Evolutionary conservation across 1,140 invertebrate species (phyloP).

Genomic region (Leptinotarsa lineolata): DNA sequence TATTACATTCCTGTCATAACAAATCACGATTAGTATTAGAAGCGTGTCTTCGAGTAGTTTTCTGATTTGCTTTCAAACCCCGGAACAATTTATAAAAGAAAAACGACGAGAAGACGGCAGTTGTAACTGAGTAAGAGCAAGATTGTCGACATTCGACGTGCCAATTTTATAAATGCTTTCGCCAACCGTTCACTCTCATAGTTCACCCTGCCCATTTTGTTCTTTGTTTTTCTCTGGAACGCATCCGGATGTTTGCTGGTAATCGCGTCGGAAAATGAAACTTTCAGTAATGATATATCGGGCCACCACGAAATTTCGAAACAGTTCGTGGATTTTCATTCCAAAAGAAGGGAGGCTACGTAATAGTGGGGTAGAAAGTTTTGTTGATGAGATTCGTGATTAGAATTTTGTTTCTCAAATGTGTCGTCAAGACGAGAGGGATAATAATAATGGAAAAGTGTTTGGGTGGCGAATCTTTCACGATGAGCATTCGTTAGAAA

Average conservation of each 20-base stretch:
- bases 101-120: not conserved
- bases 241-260: not conserved
- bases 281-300: not conserved
- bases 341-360: too few relatives aligned
- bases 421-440: too few relatives aligned
- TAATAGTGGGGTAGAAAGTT: too few relatives aligned
- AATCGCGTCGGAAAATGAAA: not conserved
- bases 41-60: not conserved
- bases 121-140: not conserved
- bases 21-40: not conserved
- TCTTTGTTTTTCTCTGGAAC: not conserved
- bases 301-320: too few relatives aligned
- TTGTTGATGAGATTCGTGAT: too few relatives aligned
- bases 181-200: not conserved
- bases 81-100: not conserved
- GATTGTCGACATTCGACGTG: slow-evolving; percentile 1
- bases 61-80: not conserved
- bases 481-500: too few relatives aligned
- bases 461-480: too few relatives aligned
- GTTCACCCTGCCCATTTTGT: not conserved
- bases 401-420: too few relatives aligned
- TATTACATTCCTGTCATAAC: not conserved
- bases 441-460: too few relatives aligned
- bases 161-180: slow-evolving; percentile 1
- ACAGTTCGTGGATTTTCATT: too few relatives aligned